These are phyloP conservation scores for Bombyx mandarina DNA, from an alignment of 1,140 invertebrate genomes.

Conservation along the genomic window DNA sequence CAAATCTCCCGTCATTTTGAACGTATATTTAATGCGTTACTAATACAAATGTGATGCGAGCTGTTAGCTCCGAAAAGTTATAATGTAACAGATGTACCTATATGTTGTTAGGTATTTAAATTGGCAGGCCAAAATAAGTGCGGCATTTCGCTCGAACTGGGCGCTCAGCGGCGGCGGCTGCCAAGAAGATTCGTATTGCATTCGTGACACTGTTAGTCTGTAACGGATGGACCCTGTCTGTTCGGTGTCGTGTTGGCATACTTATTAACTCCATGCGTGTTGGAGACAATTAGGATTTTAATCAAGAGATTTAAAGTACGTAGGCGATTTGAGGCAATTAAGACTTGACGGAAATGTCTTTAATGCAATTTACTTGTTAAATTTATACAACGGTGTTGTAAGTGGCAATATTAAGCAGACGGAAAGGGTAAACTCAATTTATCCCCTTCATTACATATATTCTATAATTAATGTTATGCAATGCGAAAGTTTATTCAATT, in stretches of 20 bases:
- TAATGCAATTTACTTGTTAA: no score
- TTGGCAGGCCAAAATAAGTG: constrained; percentile 70
- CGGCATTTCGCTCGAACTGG: constrained; percentile 67
- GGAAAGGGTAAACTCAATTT: no score
- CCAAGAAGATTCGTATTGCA: constrained; percentile 59
- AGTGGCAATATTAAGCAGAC: no score
- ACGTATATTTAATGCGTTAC: neutral
- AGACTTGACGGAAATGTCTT: no score
- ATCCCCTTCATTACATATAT: no score
- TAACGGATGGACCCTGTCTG: neutral
- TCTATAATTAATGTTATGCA: no score
- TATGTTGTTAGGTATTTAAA: constrained; percentile 53
- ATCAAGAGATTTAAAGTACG: neutral
- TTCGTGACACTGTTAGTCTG: constrained; percentile 17
- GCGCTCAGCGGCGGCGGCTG: constrained; percentile 32
- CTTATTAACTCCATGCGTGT: no score
- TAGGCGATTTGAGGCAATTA: no score
- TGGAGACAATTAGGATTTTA: neutral
- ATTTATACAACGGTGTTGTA: no score
- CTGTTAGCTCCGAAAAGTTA: neutral
- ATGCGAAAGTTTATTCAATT: no score
- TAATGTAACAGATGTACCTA: constrained; percentile 25
- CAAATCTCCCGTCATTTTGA: no score
- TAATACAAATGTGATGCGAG: neutral
- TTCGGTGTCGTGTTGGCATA: neutral